Evolutionary conservation across 2,113 vertebrate species (phyloP).

Genomic region (Aphyosemion australe): DNA sequence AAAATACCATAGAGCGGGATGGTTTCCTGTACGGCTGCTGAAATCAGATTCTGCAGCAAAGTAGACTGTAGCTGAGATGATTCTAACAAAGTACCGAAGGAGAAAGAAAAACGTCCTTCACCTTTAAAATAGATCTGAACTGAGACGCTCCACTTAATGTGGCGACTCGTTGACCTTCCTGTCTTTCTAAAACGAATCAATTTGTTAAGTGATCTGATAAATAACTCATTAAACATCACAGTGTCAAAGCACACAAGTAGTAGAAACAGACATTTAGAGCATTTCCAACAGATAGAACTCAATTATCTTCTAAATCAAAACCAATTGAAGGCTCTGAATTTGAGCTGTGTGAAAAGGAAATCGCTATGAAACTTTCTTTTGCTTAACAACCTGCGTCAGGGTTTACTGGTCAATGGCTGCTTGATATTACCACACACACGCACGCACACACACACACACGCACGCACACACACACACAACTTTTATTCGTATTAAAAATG

Average conservation of each 20-base stretch:
- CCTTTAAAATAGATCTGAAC: constrained; percentile 1
- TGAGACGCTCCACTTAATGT: constrained; percentile 1
- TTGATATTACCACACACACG: too few relatives aligned
- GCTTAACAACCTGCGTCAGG: too few relatives aligned
- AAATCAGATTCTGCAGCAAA: constrained; percentile 23
- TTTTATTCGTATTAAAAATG: too few relatives aligned
- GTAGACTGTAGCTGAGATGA: constrained; percentile 1
- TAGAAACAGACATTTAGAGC: constrained; percentile 28
- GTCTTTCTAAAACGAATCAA: constrained; percentile 3
- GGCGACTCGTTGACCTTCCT: constrained; percentile 10
- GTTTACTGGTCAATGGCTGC: too few relatives aligned
- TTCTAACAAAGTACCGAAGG: not conserved
- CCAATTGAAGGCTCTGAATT: too few relatives aligned
- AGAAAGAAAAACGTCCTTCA: not conserved
- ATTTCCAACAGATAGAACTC: too few relatives aligned
- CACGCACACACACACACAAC: too few relatives aligned
- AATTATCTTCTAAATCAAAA: too few relatives aligned
- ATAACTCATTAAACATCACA: constrained; percentile 40
- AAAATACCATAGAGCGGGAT: constrained; percentile 46
- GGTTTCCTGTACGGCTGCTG: constrained; percentile 28
- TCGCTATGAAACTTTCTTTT: too few relatives aligned
- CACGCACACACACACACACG: too few relatives aligned
- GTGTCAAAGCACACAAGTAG: constrained; percentile 22
- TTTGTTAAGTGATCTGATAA: constrained; percentile 32
- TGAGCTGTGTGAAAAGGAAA: too few relatives aligned